Evolutionary conservation across 2,888 invertebrate genomes (phyloP).

Genomic region (Arrhopalites spinosus): DNA sequence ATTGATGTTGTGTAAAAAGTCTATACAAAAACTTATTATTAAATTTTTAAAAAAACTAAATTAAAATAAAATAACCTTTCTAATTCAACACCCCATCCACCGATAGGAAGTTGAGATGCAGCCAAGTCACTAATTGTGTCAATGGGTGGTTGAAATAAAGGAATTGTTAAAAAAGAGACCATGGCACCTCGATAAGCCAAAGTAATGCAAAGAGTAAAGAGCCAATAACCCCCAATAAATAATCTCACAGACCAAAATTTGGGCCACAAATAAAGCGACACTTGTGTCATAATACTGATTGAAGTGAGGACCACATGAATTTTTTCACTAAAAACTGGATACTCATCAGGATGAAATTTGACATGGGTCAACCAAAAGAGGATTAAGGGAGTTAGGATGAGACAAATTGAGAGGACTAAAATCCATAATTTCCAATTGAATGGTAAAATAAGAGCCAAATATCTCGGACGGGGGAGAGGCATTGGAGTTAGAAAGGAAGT

Average conservation of each 20-base stretch:
- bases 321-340: slow-evolving; percentile 27
- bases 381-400: slow-evolving; percentile 51
- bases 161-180: slow-evolving; percentile 56
- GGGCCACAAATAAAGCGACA: slow-evolving; percentile 54
- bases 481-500: slow-evolving; percentile 54
- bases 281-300: slow-evolving; percentile 54
- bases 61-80: slow-evolving; percentile 52
- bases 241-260: slow-evolving; percentile 74
- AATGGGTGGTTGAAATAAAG: slow-evolving; percentile 53
- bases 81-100: slow-evolving; percentile 54
- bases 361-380: slow-evolving; percentile 44
- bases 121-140: slow-evolving; percentile 53
- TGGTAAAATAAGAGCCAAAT: slow-evolving; percentile 53
- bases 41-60: no score
- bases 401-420: slow-evolving; percentile 48
- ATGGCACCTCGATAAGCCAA: slow-evolving; percentile 71
- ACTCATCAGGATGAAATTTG: slow-evolving; percentile 41
- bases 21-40: slow-evolving; percentile 4
- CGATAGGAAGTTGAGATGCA: slow-evolving; percentile 46
- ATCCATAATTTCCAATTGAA: slow-evolving; percentile 52
- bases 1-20: slow-evolving; percentile 47
- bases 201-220: slow-evolving; percentile 78
- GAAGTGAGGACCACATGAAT: slow-evolving; percentile 50
- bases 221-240: slow-evolving; percentile 85
- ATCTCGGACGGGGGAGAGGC: slow-evolving; percentile 53